Base-by-base conservation (phyloP, 2,888 invertebrate species). In the Opisthograptis luteolata region DNA sequence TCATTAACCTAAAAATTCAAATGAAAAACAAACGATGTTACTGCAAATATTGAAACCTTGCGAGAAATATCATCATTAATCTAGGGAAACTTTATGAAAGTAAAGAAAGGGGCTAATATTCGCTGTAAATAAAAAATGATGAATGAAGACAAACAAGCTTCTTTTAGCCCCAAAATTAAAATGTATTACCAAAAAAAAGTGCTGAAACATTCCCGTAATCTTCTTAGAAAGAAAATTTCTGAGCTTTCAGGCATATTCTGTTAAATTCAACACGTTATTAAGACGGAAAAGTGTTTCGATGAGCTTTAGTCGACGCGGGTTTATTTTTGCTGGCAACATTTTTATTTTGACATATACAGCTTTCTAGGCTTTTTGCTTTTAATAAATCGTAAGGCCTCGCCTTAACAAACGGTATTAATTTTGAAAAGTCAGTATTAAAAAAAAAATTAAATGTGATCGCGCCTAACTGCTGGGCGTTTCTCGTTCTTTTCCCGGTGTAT, bases 201-300 rank as follows among this genome's bases (percentile, higher is more conserved):
- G 43, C 49, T 36, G 27, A 50, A 51, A 27, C 34, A 54, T 58
- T 39, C 35, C 24, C 30, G 44, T 54, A 48, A 55, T 55, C 41
- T 55, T 25, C 19, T 44, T 13, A 40, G 19, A 43, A 32, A 49
- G 49, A 39, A 53, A 46, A 51, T 51, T 54, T 42, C 35, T 12
- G 3, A 15, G 13, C 37, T 28, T 36, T 52, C 39, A 35, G 40
- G 31, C 28, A 10, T 35, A 49, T 48, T 52, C 51, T 54, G 51
- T 48, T 43, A 43, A 34, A 54, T 51, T 54, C 43, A 46, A 51
- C 51, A 43, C 42, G 51, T 42, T 42, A 49, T 49, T 43, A 42
- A 39, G 49, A 52, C 25, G 42, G 37, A 43, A 46, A 41, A 43
- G 45, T 46, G 43, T 56, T 50, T 39, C 51, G 40, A 55, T 48